Evolutionary conservation across 2,113 vertebrate genomes (phyloP).

Genomic region (Bolborhynchus lineola): DNA sequence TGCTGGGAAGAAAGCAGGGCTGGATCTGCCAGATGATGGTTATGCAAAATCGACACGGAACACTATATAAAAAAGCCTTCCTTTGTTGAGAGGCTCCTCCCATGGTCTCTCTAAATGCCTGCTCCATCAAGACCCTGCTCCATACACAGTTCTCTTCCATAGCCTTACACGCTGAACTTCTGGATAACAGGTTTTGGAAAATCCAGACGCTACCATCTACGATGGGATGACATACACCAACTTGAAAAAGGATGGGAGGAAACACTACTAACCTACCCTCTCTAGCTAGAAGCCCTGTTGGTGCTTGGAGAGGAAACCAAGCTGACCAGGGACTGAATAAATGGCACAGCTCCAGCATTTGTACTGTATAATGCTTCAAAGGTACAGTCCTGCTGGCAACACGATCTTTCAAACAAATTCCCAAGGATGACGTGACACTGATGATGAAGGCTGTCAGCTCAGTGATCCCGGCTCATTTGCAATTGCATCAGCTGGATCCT

Average conservation of each 20-base stretch:
- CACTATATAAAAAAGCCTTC: neutral
- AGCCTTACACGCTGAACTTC: neutral
- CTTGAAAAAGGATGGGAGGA: neutral
- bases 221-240: neutral
- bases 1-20: neutral
- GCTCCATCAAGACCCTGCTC: neutral
- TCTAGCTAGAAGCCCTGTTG: neutral
- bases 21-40: neutral
- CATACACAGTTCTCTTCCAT: neutral
- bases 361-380: neutral
- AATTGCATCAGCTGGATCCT: conserved; percentile 2
- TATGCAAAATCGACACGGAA: neutral
- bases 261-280: neutral
- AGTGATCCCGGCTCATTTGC: neutral
- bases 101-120: fast-evolving
- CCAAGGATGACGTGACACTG: neutral
- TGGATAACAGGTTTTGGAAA: neutral
- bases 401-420: neutral
- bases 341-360: neutral
- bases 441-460: conserved; percentile 16
- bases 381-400: neutral
- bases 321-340: neutral
- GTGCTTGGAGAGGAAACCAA: neutral
- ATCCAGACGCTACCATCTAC: neutral
- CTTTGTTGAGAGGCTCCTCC: neutral